Evolutionary conservation across 2,113 vertebrate genomes (phyloP), one percentile per base, ranked within the genome.

Genomic region (Peucedramus taeniatus): DNA sequence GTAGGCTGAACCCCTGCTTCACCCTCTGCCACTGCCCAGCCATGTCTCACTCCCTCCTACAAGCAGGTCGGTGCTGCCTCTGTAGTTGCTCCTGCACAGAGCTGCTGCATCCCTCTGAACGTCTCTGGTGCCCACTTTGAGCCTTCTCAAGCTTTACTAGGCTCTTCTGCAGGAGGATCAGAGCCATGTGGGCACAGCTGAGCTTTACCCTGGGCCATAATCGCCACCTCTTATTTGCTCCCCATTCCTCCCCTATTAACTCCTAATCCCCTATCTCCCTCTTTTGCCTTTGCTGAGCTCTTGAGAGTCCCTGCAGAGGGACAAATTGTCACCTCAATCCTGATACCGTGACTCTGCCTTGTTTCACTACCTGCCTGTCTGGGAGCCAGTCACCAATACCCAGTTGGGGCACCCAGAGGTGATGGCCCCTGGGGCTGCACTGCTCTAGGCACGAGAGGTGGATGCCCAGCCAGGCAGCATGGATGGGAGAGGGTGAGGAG

Each of bases 41-140:
- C 33, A 31, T 1, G 1, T 30, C 49, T 64, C 2, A 1, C 19
- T 72, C 59, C 50, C 40, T 74, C 19, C 42, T 37, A 44, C 0
- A 13, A 70, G 37, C 28, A 53, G 45, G 37, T 68, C 28, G 10
- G 18, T 60, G 71, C 26, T 6, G 5, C 35, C 59, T 47, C 78
- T 5, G 8, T 27, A 35, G 40, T 0, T n/a, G 83, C 30, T 79
- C 35, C 71, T 13, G 49, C 71, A 59, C 47, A 15, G 63, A 90
- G 61, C 66, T 76, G 80, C 54, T 89, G 53, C 1, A 11, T 59
- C 79, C 63, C 57, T 78, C 42, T 28, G 79, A 80, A 19, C 0
- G 0, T 20, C 40, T 35, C 27, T 4, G 2, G 57, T 1, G 1
- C 53, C n/a, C 0, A 0, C 64, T 71, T 15, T 54, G 42, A 91